Evolutionary conservation across 2,113 vertebrate species (phyloP).

Genomic region (Urocolius indicus): DNA sequence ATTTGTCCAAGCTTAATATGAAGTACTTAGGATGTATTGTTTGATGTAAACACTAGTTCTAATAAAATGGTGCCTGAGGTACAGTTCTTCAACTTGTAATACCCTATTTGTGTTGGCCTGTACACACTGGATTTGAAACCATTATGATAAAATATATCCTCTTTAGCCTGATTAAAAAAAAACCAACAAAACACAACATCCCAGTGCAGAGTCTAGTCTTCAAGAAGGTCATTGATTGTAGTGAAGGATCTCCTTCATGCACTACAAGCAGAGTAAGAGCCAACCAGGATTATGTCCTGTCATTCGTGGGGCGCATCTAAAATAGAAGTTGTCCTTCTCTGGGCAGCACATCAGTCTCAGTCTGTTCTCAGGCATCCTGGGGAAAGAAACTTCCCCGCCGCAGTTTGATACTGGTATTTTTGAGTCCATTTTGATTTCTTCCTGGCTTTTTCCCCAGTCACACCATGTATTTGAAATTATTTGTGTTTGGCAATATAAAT

Average conservation of each 20-base stretch:
- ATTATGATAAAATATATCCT: constrained; percentile 91
- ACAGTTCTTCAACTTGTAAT: constrained; percentile 93
- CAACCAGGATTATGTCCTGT: rapidly evolving
- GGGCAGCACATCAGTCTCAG: rapidly evolving
- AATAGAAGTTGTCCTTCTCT: neutral
- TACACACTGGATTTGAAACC: constrained; percentile 83
- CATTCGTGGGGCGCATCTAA: neutral
- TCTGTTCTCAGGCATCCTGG: neutral
- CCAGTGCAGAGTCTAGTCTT: neutral
- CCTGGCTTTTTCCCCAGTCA: neutral
- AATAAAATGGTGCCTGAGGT: constrained; percentile 96
- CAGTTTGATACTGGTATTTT: neutral
- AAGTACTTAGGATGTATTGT: constrained; percentile 97
- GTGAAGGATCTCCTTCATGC: neutral
- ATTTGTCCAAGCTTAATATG: constrained; percentile 99
- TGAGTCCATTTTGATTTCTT: neutral
- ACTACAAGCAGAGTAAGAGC: rapidly evolving
- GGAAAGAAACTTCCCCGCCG: neutral
- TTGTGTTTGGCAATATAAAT: neutral
- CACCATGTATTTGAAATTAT: neutral
- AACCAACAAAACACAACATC: neutral
- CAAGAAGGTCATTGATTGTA: neutral
- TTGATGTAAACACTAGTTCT: constrained; percentile 98
- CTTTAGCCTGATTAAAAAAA: constrained; percentile 82
- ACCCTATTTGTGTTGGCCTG: constrained; percentile 90